Conservation (phyloP, 2,113 vertebrate species). For the Syrmaticus mikado region DNA sequence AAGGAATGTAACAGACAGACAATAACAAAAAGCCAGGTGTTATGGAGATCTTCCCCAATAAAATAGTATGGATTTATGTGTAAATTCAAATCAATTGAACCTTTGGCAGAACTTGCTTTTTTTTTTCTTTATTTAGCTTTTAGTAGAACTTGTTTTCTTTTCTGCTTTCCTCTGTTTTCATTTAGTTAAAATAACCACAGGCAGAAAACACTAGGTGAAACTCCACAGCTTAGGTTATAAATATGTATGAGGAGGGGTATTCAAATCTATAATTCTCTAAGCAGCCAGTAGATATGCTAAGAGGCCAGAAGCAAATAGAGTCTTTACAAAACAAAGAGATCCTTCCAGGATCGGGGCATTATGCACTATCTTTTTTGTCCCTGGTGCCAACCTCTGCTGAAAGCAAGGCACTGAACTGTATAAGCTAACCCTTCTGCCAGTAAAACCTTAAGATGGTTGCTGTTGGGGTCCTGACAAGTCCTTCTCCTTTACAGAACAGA, state of each 20-base stretch:
- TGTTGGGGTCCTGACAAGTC: not conserved
- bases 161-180: not conserved
- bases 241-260: not conserved
- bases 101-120: not conserved
- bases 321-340: accelerated
- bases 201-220: not conserved
- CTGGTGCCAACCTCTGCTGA: accelerated
- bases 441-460: not conserved
- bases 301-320: not conserved
- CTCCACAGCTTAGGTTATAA: not conserved
- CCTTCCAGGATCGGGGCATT: accelerated
- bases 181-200: not conserved
- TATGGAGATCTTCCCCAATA: not conserved
- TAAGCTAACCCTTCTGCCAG: not conserved
- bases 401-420: accelerated
- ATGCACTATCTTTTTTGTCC: accelerated
- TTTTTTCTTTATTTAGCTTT: not conserved
- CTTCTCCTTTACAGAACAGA: not conserved
- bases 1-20: accelerated
- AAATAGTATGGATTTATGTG: not conserved
- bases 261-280: not conserved
- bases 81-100: not conserved
- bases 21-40: not conserved
- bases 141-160: not conserved
- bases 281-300: not conserved